These are phyloP conservation scores for Cheilosia grossa DNA, from an alignment of 2,888 invertebrate genomes.

Conservation along the genomic window DNA sequence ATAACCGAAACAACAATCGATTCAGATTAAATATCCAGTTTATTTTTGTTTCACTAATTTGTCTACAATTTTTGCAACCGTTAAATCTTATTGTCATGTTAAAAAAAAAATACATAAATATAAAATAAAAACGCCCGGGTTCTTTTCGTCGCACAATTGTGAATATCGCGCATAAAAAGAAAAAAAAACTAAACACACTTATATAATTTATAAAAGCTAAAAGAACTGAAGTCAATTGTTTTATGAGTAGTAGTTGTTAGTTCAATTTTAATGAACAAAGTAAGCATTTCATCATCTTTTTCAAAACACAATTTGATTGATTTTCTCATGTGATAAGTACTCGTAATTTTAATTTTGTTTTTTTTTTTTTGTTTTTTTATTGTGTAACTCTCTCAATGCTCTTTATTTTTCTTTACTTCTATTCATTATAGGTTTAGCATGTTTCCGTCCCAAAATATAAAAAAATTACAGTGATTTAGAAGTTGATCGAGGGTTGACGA, in stretches of 20 bases:
- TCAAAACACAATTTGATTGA: constrained; percentile 24
- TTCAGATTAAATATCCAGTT: too few relatives aligned
- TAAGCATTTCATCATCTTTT: constrained; percentile 13
- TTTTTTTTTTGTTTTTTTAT: constrained; percentile 12
- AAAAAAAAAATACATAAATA: neutral
- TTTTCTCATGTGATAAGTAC: constrained; percentile 48
- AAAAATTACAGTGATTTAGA: too few relatives aligned
- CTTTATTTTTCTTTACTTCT: neutral
- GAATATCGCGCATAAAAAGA: constrained; percentile 33
- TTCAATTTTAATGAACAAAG: constrained; percentile 28
- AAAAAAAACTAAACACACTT: constrained; percentile 11
- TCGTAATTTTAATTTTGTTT: constrained; percentile 4
- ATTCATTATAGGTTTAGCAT: constrained; percentile 30
- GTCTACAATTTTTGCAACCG: too few relatives aligned
- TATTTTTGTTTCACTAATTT: too few relatives aligned
- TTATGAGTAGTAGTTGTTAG: constrained; percentile 34
- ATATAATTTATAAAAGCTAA: constrained; percentile 31
- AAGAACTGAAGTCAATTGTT: constrained; percentile 63
- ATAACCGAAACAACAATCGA: too few relatives aligned
- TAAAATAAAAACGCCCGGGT: constrained; percentile 36
- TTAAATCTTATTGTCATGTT: neutral
- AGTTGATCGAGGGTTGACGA: too few relatives aligned
- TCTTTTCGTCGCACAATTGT: constrained; percentile 56
- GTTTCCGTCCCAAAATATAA: constrained; percentile 35
- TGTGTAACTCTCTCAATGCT: neutral